These are phyloP conservation scores for Bos javanicus DNA, from an alignment of 2,113 vertebrate genomes.

Conservation along the genomic window DNA sequence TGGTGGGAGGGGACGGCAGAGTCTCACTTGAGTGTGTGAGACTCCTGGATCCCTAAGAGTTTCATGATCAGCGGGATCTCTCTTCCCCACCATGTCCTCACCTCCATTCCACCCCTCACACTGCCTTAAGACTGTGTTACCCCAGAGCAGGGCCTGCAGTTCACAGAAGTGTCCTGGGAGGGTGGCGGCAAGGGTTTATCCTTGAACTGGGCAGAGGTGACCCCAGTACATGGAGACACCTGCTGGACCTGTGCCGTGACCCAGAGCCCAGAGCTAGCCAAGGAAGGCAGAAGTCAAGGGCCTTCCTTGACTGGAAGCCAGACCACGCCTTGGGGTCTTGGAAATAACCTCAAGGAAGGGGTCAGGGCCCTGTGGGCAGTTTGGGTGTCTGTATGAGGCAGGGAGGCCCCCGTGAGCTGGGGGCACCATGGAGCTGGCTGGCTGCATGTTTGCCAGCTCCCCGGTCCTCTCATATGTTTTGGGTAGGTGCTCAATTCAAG, in stretches of 20 bases:
- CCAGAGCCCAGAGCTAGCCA: not conserved
- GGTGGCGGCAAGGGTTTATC: not conserved
- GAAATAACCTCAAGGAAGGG: not conserved
- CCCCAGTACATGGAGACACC: not conserved
- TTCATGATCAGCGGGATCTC: not conserved
- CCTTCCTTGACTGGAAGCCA: not conserved
- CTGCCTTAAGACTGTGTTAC: not conserved
- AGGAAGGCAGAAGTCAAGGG: not conserved
- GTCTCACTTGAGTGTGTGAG: not conserved
- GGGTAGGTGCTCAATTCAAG: not conserved
- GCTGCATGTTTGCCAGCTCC: not conserved
- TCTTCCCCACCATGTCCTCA: not conserved
- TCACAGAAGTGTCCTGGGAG: not conserved
- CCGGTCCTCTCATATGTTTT: not conserved
- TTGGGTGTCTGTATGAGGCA: not conserved
- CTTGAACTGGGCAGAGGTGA: not conserved
- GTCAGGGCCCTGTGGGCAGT: not conserved
- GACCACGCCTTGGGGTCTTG: not conserved
- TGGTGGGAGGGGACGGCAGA: accelerated
- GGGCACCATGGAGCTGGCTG: accelerated
- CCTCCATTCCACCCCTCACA: accelerated
- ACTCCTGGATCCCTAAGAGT: not conserved
- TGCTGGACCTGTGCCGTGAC: not conserved
- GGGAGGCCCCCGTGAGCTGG: not conserved
- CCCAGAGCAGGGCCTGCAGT: not conserved